Evolutionary conservation across 1,140 invertebrate species (phyloP), one percentile per base, ranked within the genome.

Genomic region (Cotesia vestalis): DNA sequence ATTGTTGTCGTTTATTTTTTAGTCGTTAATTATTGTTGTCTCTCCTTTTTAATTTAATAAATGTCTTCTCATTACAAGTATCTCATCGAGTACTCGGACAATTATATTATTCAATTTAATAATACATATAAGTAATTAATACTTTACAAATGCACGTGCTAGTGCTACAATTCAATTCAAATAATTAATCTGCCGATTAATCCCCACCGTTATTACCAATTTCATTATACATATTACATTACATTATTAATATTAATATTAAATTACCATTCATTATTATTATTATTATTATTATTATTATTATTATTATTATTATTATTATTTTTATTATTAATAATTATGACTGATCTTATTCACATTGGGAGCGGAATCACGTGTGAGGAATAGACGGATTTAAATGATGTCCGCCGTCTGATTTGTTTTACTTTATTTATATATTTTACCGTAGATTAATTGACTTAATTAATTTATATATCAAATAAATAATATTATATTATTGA

Each of bases 101-200:
- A 51, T 20, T 8, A 51, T 64, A 38, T 35, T 27, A 40, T 77
- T 84, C 80, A 81, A 78, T 80, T 74, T 82, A 82, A 79, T 83
- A 79, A 80, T 80, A 78, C 80, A 81, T 82, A 83, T 80, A 81
- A 78, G 75, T 82, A 78, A 81, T 84, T 81, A 83, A 80, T 83
- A 81, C 80, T 83, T 84, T 83, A 84, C 79, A 84, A 78, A 83
- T 66, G 64, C 73, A 69, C 68, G 38, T 60, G 57, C 69, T 61
- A 66, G 71, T 71, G 74, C 78, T 69, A 69, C 36, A 66, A 35
- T 53, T 61, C 34, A 35, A n/a, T 52, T 20, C 53, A 8, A 52
- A 27, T 55, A 17, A n/a, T 17, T 55, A 55, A 55, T 55, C 17
- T 17, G 12, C 53, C 17, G 17, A 69, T 69, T 69, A 69, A 60